Base-by-base conservation (phyloP, 2,888 invertebrate genomes). In the Itoplectis maculator region DNA sequence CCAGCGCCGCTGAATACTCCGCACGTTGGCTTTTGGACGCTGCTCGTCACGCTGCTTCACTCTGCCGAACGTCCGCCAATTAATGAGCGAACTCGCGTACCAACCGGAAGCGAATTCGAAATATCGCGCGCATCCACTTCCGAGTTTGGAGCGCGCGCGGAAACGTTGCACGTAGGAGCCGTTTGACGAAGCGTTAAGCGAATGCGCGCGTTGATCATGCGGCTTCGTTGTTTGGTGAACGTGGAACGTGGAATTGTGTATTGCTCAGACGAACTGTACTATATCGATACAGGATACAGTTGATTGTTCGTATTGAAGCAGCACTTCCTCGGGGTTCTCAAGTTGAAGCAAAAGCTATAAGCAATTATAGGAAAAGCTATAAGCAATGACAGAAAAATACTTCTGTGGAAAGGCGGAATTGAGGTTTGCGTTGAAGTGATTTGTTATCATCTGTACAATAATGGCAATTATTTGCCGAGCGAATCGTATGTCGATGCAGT, bases 71-170 rank as follows among this genome's bases (percentile, higher is more conserved):
- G n/a, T 11, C 59, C 54, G 73, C 37, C 81, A 68, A 77, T 81
- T 73, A 77, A 77, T 81, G 68, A 63, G 68, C 73, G 37, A 69
- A 68, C 59, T 45, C 66, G 49, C 59, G 49, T 66, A 54, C 45
- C 42, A 15, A 49, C 3, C 75, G 7, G 2, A 15, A 37, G 69
- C 51, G 11, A 35, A 23, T 11, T 40, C 63, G 9, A 15, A 40
- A 68, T 40, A 47, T 65, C 29, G 40, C 49, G 63, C 20, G 15
- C 7, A 23, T 35, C n/a, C n/a, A 1, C 35, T 35, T 35, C 13
- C 29, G 29, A 56, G 13, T 29, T 29, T 63, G 9, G n/a, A n/a
- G n/a, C 40, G 40, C 40, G 20, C 18, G 40, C 8, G 3, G 3
- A 29, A 9, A 63, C 40, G 20, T 11, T 37, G 5, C 56, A 29